These are phyloP conservation scores for Schlechtendalia chinensis DNA, from an alignment of 1,140 invertebrate species.

Conservation along the genomic window DNA sequence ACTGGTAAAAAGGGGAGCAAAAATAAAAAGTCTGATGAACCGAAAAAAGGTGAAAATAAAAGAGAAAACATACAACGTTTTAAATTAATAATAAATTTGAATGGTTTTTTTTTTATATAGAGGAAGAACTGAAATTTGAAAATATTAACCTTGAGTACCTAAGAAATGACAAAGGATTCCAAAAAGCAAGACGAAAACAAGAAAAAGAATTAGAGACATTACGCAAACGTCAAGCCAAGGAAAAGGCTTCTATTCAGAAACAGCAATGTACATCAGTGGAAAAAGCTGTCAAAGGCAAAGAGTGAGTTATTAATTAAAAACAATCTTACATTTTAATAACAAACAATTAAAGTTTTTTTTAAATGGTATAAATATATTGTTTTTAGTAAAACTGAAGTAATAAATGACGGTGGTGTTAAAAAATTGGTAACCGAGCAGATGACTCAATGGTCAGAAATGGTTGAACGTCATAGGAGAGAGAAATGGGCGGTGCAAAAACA, in stretches of 20 bases:
- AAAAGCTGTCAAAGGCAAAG: slow-evolving; percentile 90
- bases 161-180: slow-evolving; percentile 87
- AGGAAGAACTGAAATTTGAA: slow-evolving; percentile 77
- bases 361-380: not conserved
- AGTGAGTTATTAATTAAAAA: slow-evolving; percentile 61
- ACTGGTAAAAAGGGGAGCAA: slow-evolving; percentile 57
- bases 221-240: slow-evolving; percentile 91
- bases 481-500: slow-evolving; percentile 82
- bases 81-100: not conserved
- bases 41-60: slow-evolving; percentile 62
- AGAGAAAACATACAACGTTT: too few species aligned
- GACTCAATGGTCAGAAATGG: slow-evolving; percentile 88
- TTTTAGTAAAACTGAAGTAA: slow-evolving; percentile 74
- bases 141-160: slow-evolving; percentile 88
- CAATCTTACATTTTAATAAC: not conserved
- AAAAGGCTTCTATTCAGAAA: slow-evolving; percentile 87
- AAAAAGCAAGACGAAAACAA: slow-evolving; percentile 94
- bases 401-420: slow-evolving; percentile 74
- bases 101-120: slow-evolving; percentile 46
- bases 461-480: slow-evolving; percentile 83
- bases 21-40: slow-evolving; percentile 63
- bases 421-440: slow-evolving; percentile 86
- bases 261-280: slow-evolving; percentile 92
- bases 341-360: not conserved
- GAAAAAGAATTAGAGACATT: slow-evolving; percentile 91